Percentiles rank a stretch among this genome's conserved stretches.
Conservation (phyloP, 2,797 vertebrate genomes). For the Siniperca scherzeri region DNA sequence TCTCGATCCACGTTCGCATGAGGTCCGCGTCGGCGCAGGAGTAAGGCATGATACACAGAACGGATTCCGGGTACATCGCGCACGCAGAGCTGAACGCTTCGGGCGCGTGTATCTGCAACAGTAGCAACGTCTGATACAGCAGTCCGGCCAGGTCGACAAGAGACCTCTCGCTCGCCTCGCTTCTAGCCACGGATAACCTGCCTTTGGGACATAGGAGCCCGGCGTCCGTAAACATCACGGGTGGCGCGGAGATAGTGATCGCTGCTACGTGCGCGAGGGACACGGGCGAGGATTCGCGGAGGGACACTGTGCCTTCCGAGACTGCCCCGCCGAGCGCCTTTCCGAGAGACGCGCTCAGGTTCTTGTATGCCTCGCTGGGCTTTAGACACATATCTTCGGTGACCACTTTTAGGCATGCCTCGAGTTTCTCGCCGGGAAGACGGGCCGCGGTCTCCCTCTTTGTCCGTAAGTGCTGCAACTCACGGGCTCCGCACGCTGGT, state of each 20-base stretch:
- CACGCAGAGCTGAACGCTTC: background rate
- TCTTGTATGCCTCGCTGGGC: background rate
- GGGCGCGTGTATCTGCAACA: conserved; percentile 15
- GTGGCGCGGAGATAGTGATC: conserved; percentile 4
- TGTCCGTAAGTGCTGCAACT: background rate
- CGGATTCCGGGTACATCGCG: background rate
- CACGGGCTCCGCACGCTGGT: background rate
- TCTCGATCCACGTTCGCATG: conserved; percentile 16
- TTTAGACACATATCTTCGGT: conserved; percentile 1
- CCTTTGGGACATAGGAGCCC: background rate
- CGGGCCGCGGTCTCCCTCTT: conserved; percentile 10
- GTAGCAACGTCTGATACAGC: conserved; percentile 27
- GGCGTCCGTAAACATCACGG: background rate
- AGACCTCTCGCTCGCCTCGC: background rate
- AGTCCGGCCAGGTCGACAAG: conserved; percentile 35
- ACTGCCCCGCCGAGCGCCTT: background rate
- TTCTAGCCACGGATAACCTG: conserved; percentile 4
- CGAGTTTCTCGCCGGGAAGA: conserved; percentile 14
- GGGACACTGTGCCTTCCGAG: background rate
- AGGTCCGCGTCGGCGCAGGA: background rate
- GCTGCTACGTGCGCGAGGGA: background rate
- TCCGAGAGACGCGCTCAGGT: background rate
- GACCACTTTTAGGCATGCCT: conserved; percentile 2
- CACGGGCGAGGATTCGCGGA: background rate
- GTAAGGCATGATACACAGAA: conserved; percentile 36